A percentile compares a stretch with the other conserved stretches of the same genome.
Conservation (phyloP, 2,888 invertebrate genomes). For the Napeogenes inachia region DNA sequence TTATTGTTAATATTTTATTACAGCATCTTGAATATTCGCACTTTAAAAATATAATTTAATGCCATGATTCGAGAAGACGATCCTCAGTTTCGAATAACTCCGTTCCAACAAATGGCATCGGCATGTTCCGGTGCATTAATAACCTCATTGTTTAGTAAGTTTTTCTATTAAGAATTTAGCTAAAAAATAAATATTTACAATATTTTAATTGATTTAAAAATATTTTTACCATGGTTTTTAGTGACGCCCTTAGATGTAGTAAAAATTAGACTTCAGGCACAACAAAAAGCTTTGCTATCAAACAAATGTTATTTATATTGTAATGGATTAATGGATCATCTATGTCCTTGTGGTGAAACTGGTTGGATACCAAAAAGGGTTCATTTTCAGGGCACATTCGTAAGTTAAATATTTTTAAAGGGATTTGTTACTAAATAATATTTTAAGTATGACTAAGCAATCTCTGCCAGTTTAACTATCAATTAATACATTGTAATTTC, state of each 20-base stretch:
- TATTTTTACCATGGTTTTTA: conserved; percentile 57
- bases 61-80: conserved; percentile 81
- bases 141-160: conserved; percentile 91
- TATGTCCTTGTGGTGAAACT: conserved; percentile 87
- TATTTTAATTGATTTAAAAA: not conserved
- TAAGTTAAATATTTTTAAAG: conserved; percentile 43
- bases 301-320: conserved; percentile 97
- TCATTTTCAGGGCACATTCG: conserved; percentile 88
- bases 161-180: conserved; percentile 9
- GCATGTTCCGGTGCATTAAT: conserved; percentile 92
- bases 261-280: conserved; percentile 97
- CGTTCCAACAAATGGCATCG: conserved; percentile 89
- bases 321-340: conserved; percentile 99
- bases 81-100: conserved; percentile 85
- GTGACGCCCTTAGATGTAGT: conserved; percentile 99
- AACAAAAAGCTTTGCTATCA: conserved; percentile 88
- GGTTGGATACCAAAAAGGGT: conserved; percentile 81
- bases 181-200: conserved; percentile 10
- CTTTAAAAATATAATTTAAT: conserved; percentile 28
- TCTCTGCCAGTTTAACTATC: not conserved
- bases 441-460: not conserved
- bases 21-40: conserved; percentile 19
- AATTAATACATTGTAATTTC: conserved; percentile 24
- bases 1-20: conserved; percentile 1
- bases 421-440: no score